Percentiles rank a stretch among this genome's conserved stretches.
Conservation (phyloP, 2,888 invertebrate species). For the Ochropleura leucogaster region DNA sequence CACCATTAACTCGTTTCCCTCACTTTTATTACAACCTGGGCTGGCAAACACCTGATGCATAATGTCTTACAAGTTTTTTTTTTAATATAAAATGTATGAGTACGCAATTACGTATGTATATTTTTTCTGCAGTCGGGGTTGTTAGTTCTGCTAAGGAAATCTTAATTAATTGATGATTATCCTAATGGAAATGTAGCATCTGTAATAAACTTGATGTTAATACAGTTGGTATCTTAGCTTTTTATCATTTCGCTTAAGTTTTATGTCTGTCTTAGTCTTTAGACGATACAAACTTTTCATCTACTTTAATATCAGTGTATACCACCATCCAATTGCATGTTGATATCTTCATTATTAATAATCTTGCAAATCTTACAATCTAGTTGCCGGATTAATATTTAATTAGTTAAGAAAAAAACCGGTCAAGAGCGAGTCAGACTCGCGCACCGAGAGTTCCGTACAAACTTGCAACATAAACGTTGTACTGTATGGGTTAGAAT, state of each 20-base stretch:
- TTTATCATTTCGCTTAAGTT: neutral
- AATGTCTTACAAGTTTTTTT: constrained; percentile 32
- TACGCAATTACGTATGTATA: constrained; percentile 2
- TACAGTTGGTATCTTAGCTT: neutral
- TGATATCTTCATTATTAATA: neutral
- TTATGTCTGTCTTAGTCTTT: neutral
- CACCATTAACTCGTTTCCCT: constrained; percentile 44
- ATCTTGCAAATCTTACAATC: too few relatives aligned
- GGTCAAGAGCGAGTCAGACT: too few relatives aligned
- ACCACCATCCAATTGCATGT: neutral
- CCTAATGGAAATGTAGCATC: constrained; percentile 12
- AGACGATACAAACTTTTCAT: neutral
- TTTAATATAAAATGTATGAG: constrained; percentile 8
- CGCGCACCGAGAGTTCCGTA: too few relatives aligned
- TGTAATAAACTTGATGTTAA: constrained; percentile 8
- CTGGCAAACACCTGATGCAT: constrained; percentile 31
- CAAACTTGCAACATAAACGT: too few relatives aligned
- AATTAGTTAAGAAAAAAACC: too few relatives aligned
- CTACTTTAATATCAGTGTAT: neutral
- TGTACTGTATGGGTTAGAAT: too few relatives aligned
- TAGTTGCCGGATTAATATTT: too few relatives aligned
- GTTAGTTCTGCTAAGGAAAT: constrained; percentile 28
- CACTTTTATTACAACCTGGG: constrained; percentile 31
- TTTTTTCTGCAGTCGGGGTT: constrained; percentile 29
- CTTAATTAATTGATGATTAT: constrained; percentile 30